A percentile compares a stretch with the other conserved stretches of the same genome.
Conservation (phyloP, 2,888 invertebrate genomes). For the Aspidiotus rigidus region DNA sequence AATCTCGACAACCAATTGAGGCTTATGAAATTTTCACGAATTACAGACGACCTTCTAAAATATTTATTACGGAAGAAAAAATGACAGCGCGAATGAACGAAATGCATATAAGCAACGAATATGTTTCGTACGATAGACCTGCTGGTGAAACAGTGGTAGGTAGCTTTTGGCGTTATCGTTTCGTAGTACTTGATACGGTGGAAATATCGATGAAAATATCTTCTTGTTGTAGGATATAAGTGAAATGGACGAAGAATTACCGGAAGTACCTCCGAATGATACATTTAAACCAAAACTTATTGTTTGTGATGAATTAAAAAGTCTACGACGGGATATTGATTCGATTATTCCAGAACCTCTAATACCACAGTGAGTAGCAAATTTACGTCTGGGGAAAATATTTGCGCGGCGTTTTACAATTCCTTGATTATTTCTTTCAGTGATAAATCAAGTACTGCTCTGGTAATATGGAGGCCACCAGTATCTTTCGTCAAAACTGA, state of each 20-base stretch:
- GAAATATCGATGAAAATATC: neutral
- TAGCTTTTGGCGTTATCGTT: neutral
- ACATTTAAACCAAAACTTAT: slow-evolving; percentile 13
- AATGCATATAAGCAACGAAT: slow-evolving; percentile 54
- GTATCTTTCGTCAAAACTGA: slow-evolving; percentile 16
- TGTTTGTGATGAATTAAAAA: slow-evolving; percentile 25
- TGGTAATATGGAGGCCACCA: slow-evolving; percentile 74
- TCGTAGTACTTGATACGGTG: neutral
- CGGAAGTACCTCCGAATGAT: neutral
- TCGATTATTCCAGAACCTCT: slow-evolving; percentile 21
- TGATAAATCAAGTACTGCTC: slow-evolving; percentile 65
- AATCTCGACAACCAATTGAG: too few relatives aligned
- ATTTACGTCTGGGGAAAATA: neutral
- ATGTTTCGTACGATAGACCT: slow-evolving; percentile 35
- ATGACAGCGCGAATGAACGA: slow-evolving; percentile 70
- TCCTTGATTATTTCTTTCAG: slow-evolving; percentile 40
- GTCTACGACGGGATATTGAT: slow-evolving; percentile 18
- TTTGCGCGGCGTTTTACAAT: neutral
- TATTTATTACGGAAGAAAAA: slow-evolving; percentile 71
- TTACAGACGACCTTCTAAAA: slow-evolving; percentile 50
- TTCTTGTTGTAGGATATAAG: neutral
- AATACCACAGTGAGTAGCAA: slow-evolving; percentile 18
- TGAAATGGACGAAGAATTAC: slow-evolving; percentile 16
- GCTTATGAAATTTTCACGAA: neutral
- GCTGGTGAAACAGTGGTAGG: neutral